A percentile compares a stretch with the other conserved stretches of the same genome.
These are phyloP conservation scores for Palythoa caribaeorum DNA, from an alignment of 92 coral and sea anemone species.

Conservation along the genomic window DNA sequence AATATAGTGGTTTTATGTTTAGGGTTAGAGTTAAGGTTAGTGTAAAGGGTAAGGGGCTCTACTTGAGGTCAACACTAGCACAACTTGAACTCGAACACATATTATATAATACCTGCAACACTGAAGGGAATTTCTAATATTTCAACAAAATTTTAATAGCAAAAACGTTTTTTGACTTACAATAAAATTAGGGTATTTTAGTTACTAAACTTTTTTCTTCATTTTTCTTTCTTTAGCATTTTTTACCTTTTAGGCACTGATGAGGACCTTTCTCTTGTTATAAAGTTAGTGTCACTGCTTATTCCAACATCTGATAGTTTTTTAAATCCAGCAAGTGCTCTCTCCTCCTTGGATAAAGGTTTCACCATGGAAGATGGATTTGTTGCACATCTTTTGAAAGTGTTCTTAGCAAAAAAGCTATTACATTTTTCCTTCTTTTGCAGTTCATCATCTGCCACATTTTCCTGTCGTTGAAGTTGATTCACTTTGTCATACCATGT, in stretches of 20 bases:
- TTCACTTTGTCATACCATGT: constrained; percentile 45
- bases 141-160: neutral
- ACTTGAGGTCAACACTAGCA: no score
- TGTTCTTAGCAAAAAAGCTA: constrained; percentile 29
- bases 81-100: no score
- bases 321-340: neutral
- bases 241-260: constrained; percentile 81
- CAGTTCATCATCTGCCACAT: constrained; percentile 4
- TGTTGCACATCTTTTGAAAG: constrained; percentile 36
- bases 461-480: constrained; percentile 17
- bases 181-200: no score
- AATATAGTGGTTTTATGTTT: no score
- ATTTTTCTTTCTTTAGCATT: no score
- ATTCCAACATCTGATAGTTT: neutral
- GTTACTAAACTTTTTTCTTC: neutral
- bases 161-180: neutral
- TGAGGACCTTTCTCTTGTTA: constrained; percentile 65
- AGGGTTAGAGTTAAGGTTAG: no score
- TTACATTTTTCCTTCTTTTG: constrained; percentile 30
- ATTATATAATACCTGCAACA: no score
- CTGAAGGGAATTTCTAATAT: no score
- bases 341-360: constrained; percentile 16
- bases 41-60: no score
- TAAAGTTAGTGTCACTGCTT: neutral
- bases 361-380: constrained; percentile 13